Conservation (phyloP, 2,113 vertebrate species). For the Morphnarchus princeps region DNA sequence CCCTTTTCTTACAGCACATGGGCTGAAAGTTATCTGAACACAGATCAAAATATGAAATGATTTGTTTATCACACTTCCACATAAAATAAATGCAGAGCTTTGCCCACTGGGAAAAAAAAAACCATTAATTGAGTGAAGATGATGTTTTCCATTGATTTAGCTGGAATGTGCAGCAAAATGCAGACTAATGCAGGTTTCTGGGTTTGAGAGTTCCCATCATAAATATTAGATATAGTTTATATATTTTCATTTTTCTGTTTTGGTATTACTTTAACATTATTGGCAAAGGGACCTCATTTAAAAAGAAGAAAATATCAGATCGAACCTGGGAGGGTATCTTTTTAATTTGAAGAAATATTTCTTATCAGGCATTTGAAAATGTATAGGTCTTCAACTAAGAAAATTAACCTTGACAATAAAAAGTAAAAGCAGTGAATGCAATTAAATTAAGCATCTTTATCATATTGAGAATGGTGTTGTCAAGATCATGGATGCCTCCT, state of each 20-base stretch:
- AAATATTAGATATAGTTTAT: not conserved
- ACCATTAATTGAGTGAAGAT: not conserved
- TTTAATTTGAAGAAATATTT: not conserved
- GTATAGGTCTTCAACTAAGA: not conserved
- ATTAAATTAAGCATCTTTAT: not conserved
- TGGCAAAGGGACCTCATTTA: not conserved
- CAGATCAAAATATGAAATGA: not conserved
- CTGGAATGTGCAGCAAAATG: not conserved
- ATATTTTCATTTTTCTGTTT: not conserved
- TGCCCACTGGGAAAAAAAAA: not conserved
- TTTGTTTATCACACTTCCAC: not conserved
- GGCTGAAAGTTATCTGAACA: not conserved
- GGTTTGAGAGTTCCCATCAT: not conserved
- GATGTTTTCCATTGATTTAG: not conserved
- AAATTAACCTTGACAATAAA: slow-evolving; percentile 19
- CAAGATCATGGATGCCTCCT: not conserved
- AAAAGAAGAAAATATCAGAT: not conserved
- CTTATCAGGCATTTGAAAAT: not conserved
- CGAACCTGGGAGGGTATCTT: not conserved
- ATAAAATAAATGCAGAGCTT: not conserved
- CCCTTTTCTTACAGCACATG: not conserved
- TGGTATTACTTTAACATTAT: not conserved
- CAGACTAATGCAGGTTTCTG: not conserved
- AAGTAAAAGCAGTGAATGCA: not conserved
- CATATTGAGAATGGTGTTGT: not conserved